Percentiles rank a stretch among this genome's conserved stretches.
Conservation (phyloP, 2,113 vertebrate genomes). For the Gymnogyps californianus region DNA sequence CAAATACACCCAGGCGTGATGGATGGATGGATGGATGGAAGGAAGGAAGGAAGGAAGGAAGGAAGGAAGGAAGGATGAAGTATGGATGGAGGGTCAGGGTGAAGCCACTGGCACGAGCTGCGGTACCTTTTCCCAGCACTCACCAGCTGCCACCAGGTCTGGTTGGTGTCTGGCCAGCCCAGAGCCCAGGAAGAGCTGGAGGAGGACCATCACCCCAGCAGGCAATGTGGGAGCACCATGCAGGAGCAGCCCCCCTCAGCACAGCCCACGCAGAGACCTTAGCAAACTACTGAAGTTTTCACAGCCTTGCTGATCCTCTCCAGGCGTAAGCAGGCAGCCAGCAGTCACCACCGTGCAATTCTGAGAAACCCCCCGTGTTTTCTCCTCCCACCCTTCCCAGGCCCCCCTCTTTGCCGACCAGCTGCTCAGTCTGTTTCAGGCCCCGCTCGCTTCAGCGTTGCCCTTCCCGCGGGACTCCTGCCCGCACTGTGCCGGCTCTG, state of each 20-base stretch:
- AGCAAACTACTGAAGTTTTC: neutral
- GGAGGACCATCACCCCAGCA: neutral
- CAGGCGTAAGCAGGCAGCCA: neutral
- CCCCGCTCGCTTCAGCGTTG: fast-evolving
- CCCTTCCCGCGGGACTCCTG: fast-evolving
- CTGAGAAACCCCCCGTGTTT: neutral
- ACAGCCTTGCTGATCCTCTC: neutral
- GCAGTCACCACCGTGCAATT: neutral
- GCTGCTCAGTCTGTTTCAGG: neutral
- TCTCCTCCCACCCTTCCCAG: neutral
- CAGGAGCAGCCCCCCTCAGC: neutral
- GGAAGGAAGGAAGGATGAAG: neutral
- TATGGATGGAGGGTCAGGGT: neutral
- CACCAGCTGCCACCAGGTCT: neutral
- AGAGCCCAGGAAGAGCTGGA: neutral
- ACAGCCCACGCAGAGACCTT: neutral
- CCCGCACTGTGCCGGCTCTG: fast-evolving
- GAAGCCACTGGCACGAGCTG: neutral
- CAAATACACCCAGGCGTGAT: neutral
- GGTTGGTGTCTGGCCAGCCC: neutral
- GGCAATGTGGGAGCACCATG: fast-evolving
- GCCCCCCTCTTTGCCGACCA: neutral
- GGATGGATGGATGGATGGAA: too few relatives aligned
- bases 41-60: neutral
- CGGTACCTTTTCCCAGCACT: neutral